Percentiles rank a stretch among this genome's conserved stretches.
These are phyloP conservation scores for Sitta carolinensis DNA, from an alignment of 2,797 vertebrate genomes.

Conservation along the genomic window DNA sequence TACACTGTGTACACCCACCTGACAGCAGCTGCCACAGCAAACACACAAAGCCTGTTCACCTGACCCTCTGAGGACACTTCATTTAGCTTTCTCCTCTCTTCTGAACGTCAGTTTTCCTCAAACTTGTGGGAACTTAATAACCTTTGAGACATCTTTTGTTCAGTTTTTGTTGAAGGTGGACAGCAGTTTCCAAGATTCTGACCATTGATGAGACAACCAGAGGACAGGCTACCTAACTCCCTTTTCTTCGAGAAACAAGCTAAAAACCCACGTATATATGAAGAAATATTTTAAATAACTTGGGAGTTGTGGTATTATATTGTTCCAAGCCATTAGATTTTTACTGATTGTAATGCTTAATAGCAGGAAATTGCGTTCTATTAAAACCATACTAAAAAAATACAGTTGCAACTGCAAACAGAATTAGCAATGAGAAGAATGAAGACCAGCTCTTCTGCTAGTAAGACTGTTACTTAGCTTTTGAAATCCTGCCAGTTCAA, in stretches of 20 bases:
- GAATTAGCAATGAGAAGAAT: not conserved
- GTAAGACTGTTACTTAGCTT: slow-evolving; percentile 15
- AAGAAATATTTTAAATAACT: not conserved
- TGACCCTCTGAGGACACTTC: not conserved
- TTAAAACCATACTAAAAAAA: not conserved
- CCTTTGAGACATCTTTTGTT: not conserved
- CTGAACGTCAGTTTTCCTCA: not conserved
- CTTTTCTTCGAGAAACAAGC: not conserved
- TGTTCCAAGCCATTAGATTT: not conserved
- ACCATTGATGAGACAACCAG: not conserved
- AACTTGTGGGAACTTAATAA: not conserved
- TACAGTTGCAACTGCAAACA: not conserved
- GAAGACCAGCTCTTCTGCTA: not conserved
- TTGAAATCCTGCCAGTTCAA: slow-evolving; percentile 47
- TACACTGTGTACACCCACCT: fast-evolving
- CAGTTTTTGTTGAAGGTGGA: not conserved
- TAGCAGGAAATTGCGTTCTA: not conserved
- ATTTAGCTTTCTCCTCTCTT: not conserved
- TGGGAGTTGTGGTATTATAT: not conserved
- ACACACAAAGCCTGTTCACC: fast-evolving
- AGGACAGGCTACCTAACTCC: not conserved
- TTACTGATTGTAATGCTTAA: not conserved
- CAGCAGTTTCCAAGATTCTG: not conserved
- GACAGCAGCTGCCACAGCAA: not conserved
- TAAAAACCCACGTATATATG: not conserved